These are phyloP conservation scores for Cichlasoma orientale DNA, from an alignment of 2,797 vertebrate genomes.

Conservation along the genomic window DNA sequence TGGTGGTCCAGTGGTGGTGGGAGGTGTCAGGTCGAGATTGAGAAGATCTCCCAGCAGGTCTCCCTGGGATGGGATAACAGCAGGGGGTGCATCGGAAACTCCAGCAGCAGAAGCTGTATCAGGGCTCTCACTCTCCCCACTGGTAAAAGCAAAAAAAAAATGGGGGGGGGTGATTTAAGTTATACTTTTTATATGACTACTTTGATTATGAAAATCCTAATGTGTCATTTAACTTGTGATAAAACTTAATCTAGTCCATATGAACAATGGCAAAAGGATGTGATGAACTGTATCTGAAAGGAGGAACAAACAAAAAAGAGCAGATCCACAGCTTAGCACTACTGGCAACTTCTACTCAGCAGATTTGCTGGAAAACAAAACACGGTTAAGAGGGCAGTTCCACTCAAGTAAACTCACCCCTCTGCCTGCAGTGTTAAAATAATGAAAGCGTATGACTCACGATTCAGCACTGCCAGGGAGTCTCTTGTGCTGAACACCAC, in stretches of 20 bases:
- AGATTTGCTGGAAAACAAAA: conserved; percentile 18
- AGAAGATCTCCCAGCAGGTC: conserved; percentile 95
- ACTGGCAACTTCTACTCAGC: conserved; percentile 3
- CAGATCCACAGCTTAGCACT: background rate
- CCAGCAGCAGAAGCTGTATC: conserved; percentile 78
- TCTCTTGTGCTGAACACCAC: conserved; percentile 92
- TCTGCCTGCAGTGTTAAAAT: conserved; percentile 3
- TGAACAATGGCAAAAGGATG: background rate
- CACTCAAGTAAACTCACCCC: conserved; percentile 21
- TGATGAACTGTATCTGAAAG: background rate
- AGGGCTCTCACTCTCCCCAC: conserved; percentile 92
- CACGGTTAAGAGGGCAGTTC: conserved; percentile 9
- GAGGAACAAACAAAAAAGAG: conserved; percentile 17
- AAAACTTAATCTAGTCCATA: background rate
- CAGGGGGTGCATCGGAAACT: conserved; percentile 81
- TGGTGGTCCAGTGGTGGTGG: conserved; percentile 81
- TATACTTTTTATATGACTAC: background rate
- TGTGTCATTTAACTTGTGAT: background rate
- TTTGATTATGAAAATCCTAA: background rate
- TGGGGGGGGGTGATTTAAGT: too few species aligned
- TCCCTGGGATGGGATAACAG: conserved; percentile 91
- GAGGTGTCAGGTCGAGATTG: conserved; percentile 92
- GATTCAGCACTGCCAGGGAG: conserved; percentile 89
- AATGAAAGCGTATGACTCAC: conserved; percentile 81
- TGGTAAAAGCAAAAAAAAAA: conserved; percentile 45